Evolutionary conservation across 2,797 vertebrate genomes (phyloP).

Genomic region (Merluccius polli): DNA sequence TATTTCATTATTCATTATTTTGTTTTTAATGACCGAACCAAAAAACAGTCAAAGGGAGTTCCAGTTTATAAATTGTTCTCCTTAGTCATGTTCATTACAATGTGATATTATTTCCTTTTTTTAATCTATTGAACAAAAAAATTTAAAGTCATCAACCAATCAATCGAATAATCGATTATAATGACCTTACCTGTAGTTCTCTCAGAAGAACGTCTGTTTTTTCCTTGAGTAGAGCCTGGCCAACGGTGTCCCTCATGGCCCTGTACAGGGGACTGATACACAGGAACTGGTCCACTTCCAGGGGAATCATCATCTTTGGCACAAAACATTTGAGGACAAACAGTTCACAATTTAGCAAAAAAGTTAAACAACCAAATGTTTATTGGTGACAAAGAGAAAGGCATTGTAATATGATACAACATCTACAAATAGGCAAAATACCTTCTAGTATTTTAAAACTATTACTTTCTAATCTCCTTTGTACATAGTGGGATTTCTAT

Average conservation of each 20-base stretch:
- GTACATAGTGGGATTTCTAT: too few species aligned
- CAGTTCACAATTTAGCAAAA: not conserved
- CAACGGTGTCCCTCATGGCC: conserved; percentile 49
- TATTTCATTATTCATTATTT: not conserved
- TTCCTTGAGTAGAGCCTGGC: conserved; percentile 42
- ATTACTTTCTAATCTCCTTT: too few species aligned
- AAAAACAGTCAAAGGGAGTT: not conserved
- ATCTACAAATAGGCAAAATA: not conserved
- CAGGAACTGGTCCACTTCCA: conserved; percentile 63
- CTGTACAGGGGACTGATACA: conserved; percentile 61
- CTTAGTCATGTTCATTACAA: not conserved
- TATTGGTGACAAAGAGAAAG: too few species aligned
- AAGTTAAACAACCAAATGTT: not conserved
- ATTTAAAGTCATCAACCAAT: not conserved
- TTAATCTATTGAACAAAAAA: not conserved
- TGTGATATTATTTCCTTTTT: not conserved
- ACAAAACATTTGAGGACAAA: not conserved
- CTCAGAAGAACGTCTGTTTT: conserved; percentile 23
- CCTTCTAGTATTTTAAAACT: not conserved
- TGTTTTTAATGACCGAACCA: not conserved
- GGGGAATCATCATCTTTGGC: conserved; percentile 30
- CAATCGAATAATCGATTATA: not conserved
- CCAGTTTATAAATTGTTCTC: not conserved
- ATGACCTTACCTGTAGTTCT: conserved; percentile 50
- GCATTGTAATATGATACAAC: not conserved